Conservation (phyloP, 2,888 invertebrate species). For the Cylindroiulus punctatus region DNA sequence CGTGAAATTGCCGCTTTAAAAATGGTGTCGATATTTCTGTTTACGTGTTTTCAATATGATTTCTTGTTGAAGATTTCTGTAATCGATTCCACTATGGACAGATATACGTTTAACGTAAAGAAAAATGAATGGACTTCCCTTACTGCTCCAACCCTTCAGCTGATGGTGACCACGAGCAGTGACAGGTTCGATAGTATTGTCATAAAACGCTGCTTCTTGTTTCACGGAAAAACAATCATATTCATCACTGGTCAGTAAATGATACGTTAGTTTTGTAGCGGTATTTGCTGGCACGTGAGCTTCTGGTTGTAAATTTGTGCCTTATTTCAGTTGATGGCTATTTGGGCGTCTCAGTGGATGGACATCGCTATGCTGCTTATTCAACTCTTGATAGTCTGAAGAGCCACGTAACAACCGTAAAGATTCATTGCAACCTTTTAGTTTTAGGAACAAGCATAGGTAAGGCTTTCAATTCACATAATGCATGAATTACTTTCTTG, state of each 20-base stretch:
- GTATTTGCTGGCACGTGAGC: not conserved
- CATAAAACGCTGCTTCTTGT: conserved; percentile 20
- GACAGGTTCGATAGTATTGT: not conserved
- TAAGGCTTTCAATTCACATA: not conserved
- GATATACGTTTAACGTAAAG: not conserved
- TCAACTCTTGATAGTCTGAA: not conserved
- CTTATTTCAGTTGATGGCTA: not conserved
- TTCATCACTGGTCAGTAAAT: conserved; percentile 19
- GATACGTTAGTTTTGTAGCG: not conserved
- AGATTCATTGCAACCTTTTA: conserved; percentile 8
- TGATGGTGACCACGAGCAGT: not conserved
- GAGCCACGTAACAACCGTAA: not conserved
- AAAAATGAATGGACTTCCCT: not conserved
- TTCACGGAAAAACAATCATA: not conserved
- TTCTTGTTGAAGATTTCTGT: not conserved
- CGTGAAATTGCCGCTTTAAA: not conserved
- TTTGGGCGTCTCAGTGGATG: conserved; percentile 32
- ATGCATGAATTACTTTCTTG: not conserved
- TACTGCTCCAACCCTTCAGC: not conserved
- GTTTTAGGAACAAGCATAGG: conserved; percentile 47
- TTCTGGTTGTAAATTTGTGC: not conserved
- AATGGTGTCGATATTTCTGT: not conserved
- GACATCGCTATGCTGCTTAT: not conserved
- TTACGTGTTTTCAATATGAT: not conserved
- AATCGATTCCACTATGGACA: not conserved